These are phyloP conservation scores for Diceros bicornis DNA, from an alignment of 2,797 vertebrate genomes.

Conservation along the genomic window DNA sequence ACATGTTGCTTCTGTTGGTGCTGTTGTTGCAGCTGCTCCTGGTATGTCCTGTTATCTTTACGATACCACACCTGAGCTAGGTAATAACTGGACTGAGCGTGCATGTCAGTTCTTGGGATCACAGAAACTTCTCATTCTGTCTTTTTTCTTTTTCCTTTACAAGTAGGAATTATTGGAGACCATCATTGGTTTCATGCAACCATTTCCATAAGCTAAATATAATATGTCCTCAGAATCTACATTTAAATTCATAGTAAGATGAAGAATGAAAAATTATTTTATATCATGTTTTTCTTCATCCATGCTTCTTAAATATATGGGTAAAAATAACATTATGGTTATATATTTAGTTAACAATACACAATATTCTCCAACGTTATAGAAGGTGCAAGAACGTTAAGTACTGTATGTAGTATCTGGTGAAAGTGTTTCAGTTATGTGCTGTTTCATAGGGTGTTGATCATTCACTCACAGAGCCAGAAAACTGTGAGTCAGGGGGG, in stretches of 20 bases:
- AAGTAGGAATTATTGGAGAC: background rate
- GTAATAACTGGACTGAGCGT: background rate
- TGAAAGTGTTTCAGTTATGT: background rate
- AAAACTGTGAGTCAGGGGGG: background rate
- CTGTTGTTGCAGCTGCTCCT: constrained; percentile 99
- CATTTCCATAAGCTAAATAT: background rate
- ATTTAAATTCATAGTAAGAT: background rate
- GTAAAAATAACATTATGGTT: background rate
- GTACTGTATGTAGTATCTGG: fast-evolving
- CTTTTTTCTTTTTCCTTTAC: background rate
- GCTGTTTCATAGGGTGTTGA: background rate
- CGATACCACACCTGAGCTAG: constrained; percentile 63
- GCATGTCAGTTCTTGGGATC: background rate
- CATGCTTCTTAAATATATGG: background rate
- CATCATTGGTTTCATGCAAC: background rate
- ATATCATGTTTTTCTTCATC: background rate
- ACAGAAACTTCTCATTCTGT: background rate
- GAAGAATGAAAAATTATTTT: background rate
- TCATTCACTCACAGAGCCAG: background rate
- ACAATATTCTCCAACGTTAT: background rate
- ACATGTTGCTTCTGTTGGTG: constrained; percentile 99
- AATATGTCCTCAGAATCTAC: background rate
- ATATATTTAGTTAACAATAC: background rate
- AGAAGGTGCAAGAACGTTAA: background rate
- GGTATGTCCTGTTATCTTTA: constrained; percentile 91